Evolutionary conservation across 2,113 vertebrate genomes (phyloP).

Genomic region (Gavialis gangeticus): DNA sequence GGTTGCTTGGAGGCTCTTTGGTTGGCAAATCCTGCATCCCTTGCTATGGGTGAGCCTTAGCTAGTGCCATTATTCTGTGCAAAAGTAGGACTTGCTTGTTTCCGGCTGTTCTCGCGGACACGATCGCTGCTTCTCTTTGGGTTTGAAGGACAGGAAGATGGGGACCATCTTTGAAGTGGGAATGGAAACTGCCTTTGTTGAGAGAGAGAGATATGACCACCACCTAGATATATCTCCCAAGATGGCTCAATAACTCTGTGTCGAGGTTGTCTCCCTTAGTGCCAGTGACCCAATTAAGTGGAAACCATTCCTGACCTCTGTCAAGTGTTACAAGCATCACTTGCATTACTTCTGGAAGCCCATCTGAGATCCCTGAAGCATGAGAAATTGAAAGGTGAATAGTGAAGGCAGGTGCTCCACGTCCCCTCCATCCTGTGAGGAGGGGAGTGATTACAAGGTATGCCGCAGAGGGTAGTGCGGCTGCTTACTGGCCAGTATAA

Average conservation of each 20-base stretch:
- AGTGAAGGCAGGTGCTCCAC: not conserved
- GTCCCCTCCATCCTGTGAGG: not conserved
- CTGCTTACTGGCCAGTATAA: not conserved
- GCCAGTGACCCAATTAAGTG: not conserved
- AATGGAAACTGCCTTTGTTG: rapidly evolving
- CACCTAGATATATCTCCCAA: not conserved
- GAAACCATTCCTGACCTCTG: not conserved
- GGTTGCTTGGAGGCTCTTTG: conserved; percentile 27
- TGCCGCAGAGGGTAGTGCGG: not conserved
- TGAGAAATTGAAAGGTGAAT: not conserved
- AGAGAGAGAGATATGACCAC: rapidly evolving
- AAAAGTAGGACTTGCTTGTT: not conserved
- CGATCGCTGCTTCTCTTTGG: rapidly evolving
- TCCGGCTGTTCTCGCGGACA: not conserved
- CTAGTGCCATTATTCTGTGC: not conserved
- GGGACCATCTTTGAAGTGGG: not conserved
- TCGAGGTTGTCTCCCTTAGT: not conserved
- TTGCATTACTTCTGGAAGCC: not conserved
- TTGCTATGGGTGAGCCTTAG: rapidly evolving
- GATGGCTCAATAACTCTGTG: not conserved
- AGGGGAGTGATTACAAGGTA: not conserved
- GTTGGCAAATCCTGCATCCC: not conserved
- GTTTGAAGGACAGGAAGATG: not conserved
- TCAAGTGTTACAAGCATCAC: not conserved
- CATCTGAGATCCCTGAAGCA: not conserved